Evolutionary conservation across 2,113 vertebrate species (phyloP), one percentile per base, ranked within the genome.

Genomic region (Sebastes schlegelii): DNA sequence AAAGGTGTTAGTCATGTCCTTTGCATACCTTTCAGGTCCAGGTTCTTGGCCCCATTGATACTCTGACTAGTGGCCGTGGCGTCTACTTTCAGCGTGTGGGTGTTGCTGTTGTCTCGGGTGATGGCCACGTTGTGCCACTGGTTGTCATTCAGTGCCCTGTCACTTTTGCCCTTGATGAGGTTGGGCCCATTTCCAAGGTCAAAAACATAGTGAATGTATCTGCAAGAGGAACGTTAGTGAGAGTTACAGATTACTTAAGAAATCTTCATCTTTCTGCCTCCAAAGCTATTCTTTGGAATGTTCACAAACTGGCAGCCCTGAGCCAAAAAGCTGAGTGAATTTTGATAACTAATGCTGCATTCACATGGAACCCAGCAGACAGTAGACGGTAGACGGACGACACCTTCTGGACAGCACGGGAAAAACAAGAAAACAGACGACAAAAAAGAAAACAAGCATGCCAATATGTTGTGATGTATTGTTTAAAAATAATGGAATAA

Each of bases 91-190:
- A 99, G 93, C 7, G 97, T 99, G 89, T 99, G 98, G 4, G 98
- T 97, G 88, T 99, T 99, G 87, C 97, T 99, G 94, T 98, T 99
- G 91, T 99, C 98, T 76, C 98, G 92, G 13, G 98, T 98, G 87
- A 99, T 99, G 51, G 99, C 97, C 0, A 99, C 98, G 0, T 99
- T 98, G 92, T 99, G 98, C 98, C 98, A 99, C 80, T 99, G 98
- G 93, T 99, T 99, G 94, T 99, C 98, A 82, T 99, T 98, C 65
- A 99, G 93, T 17, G 97, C 96, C 23, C 95, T 94, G 40, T 98
- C 97, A 34, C 97, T 99, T 91, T 98, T 99, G 51, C 98, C 98
- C 84, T 99, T 99, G 89, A 99, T 99, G 87, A 99, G 96, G 69
- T 99, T 98, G 16, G 98, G 97, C 4, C 98, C 98, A 1, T 99